Conservation (phyloP, 2,113 vertebrate genomes). For the Peromyscus leucopus region DNA sequence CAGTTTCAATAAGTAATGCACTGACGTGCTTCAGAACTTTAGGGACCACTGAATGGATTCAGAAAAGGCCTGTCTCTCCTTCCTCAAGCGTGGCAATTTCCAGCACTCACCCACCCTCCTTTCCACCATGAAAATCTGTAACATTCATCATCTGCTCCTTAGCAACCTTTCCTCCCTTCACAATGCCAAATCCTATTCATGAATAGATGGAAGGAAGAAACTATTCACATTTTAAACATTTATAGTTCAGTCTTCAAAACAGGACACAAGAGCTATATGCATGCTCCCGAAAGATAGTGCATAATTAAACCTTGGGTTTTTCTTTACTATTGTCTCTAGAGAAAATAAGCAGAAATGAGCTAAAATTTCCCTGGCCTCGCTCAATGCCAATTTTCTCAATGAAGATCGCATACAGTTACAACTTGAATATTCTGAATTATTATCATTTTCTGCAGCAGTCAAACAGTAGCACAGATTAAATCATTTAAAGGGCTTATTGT, state of each 20-base stretch:
- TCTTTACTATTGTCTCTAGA: conserved; percentile 11
- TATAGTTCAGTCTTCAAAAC: not conserved
- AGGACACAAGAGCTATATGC: not conserved
- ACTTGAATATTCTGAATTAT: not conserved
- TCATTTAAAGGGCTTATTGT: not conserved
- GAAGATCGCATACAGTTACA: not conserved
- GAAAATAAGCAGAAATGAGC: conserved; percentile 21
- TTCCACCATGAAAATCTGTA: not conserved
- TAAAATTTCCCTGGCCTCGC: not conserved
- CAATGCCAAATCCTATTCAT: conserved; percentile 13
- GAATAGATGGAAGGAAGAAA: not conserved
- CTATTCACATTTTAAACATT: not conserved
- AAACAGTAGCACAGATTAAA: not conserved
- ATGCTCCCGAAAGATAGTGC: not conserved
- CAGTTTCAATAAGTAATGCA: not conserved
- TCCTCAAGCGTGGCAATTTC: not conserved
- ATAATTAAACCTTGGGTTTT: conserved; percentile 18
- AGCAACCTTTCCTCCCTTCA: not conserved
- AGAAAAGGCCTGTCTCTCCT: not conserved
- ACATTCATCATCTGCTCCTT: not conserved
- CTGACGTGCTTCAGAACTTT: not conserved
- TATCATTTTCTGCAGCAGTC: not conserved
- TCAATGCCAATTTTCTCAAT: not conserved
- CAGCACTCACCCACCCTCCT: not conserved
- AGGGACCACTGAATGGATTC: not conserved